Percentiles rank a stretch among this genome's conserved stretches.
Conservation (phyloP, 2,113 vertebrate genomes). For the Sialia sialis region DNA sequence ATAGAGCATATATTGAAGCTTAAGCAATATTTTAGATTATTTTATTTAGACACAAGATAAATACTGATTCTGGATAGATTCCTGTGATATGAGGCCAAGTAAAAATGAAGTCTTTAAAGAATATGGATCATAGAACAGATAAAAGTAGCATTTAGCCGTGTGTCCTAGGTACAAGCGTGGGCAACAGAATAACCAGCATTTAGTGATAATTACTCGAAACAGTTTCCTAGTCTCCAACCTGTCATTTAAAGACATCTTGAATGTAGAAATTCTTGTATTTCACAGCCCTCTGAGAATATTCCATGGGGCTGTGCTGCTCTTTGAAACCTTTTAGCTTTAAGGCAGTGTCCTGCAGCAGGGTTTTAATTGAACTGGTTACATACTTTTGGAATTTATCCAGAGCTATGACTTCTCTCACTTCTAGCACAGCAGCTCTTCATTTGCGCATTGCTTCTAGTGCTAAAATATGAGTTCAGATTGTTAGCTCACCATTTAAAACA, state of each 20-base stretch:
- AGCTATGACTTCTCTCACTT: not conserved
- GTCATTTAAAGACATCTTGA: not conserved
- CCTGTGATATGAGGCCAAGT: not conserved
- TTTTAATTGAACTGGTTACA: not conserved
- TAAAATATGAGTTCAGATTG: not conserved
- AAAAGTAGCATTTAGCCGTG: not conserved
- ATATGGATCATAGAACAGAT: not conserved
- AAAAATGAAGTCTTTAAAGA: not conserved
- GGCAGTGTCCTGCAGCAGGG: not conserved
- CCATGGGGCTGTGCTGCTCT: not conserved
- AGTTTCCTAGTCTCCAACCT: not conserved
- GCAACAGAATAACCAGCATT: not conserved
- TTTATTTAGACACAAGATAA: not conserved
- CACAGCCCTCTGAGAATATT: not conserved
- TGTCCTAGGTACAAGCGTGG: not conserved
- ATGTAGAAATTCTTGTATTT: not conserved
- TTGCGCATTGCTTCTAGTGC: not conserved
- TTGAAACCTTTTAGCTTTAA: not conserved
- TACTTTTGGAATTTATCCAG: not conserved
- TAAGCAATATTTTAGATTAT: not conserved
- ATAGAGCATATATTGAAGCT: not conserved
- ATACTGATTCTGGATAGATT: slow-evolving; percentile 1
- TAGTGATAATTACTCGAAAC: not conserved
- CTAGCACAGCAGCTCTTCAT: not conserved
- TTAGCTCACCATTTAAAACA: not conserved